A percentile compares a stretch with the other conserved stretches of the same genome.
Conservation (phyloP, 2,113 vertebrate species). For the Castor canadensis region DNA sequence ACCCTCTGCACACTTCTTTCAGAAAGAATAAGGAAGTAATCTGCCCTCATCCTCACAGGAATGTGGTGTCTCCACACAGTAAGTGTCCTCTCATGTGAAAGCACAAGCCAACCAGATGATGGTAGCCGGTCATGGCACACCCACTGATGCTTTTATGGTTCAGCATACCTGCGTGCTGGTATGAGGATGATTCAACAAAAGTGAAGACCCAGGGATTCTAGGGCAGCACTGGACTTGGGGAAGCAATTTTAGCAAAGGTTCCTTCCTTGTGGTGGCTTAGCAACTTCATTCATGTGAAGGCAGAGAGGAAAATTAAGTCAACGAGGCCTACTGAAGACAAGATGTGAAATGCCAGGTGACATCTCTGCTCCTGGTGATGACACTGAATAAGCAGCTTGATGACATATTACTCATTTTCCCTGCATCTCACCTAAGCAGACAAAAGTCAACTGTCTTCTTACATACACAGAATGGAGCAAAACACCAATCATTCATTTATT, state of each 20-base stretch:
- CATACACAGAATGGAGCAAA: not conserved
- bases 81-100: not conserved
- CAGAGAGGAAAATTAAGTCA: constrained; percentile 54
- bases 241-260: not conserved
- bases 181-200: not conserved
- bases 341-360: not conserved
- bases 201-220: not conserved
- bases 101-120: not conserved
- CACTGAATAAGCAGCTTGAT: not conserved
- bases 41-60: not conserved
- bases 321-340: constrained; percentile 25
- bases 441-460: not conserved
- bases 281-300: not conserved
- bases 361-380: not conserved
- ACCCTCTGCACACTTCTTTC: not conserved
- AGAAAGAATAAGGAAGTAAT: not conserved
- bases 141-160: not conserved
- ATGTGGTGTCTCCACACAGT: not conserved
- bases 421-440: not conserved
- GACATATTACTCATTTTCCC: not conserved
- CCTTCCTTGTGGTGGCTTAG: not conserved
- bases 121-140: not conserved
- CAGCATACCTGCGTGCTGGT: not conserved
- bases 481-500: not conserved
- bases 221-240: not conserved